phyloP scores from a whole-genome alignment of 2,113 vertebrate species.

The Tonatia bakeri region DNA sequence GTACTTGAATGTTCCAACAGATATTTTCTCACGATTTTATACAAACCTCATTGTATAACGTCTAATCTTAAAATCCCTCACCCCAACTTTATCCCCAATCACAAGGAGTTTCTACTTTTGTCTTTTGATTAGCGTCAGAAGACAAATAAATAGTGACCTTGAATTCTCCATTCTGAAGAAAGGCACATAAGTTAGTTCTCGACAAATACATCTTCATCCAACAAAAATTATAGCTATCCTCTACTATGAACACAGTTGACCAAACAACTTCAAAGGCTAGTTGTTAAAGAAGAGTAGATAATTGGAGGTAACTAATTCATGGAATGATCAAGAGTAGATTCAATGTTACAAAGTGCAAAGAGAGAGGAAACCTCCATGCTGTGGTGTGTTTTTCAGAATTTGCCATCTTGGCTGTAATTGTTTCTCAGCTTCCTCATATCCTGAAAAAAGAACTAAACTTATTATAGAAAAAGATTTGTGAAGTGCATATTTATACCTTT shows the following conservation, averaged over 20 bases:
- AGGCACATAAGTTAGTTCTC: background rate
- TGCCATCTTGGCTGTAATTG: background rate
- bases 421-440: conserved; percentile 38
- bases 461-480: background rate
- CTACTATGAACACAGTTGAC: background rate
- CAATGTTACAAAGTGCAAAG: background rate
- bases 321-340: background rate
- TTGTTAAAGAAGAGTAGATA: background rate
- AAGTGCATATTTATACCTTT: conserved; percentile 27
- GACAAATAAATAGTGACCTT: conserved; percentile 9
- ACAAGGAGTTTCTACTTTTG: background rate
- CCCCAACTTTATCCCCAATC: background rate
- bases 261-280: background rate
- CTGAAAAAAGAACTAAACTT: conserved; percentile 38
- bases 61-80: background rate
- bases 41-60: background rate
- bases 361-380: background rate
- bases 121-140: background rate
- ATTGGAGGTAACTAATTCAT: background rate
- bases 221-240: background rate
- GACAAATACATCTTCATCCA: conserved; percentile 6
- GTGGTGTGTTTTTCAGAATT: conserved; percentile 24
- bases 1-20: background rate
- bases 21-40: background rate
- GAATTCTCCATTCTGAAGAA: background rate